Evolutionary conservation across 2,888 invertebrate genomes (phyloP), one percentile per base, ranked within the genome.

Genomic region (Drosophila fulvimacula): DNA sequence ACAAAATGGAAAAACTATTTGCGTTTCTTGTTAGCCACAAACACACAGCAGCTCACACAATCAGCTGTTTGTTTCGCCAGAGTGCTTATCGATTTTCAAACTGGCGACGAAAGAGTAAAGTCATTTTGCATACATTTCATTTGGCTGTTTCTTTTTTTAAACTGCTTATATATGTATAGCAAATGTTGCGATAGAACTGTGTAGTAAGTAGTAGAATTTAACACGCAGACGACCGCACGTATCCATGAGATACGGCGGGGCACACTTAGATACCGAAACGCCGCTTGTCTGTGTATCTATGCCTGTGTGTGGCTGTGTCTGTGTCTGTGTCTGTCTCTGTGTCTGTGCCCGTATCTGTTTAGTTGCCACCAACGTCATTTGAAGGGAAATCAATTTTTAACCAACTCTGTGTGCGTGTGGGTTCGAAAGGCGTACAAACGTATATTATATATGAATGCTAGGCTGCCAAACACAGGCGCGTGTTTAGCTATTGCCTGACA

Each of bases 381-480:
- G 62, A 51, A 77, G 82, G 77, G 77, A 83, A 83, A 83, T 83
- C 82, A 85, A 88, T 83, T 83, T 80, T 75, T 71, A 69, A 64
- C 69, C 68, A 64, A 55, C 67, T 70, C 36, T 61, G 49, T 62
- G 42, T 41, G 32, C 39, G 56, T 53, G 53, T 53, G 57, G 52
- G 67, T 30, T 58, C 65, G 61, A 75, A 73, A 67, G 81, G 82
- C 71, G 59, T 74, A 70, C 49, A 78, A 68, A 71, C 61, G 58
- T 76, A 68, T 55, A 68, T 84, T 77, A 75, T 70, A 64, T 72
- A 64, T 73, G 27, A 7, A 66, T 60, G 65, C 55, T 66, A 44
- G 65, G 53, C 48, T 39, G 32, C 39, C 51, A 56, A 41, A 52
- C 24, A 61, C 21, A 62, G 53, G 21, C 38, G 32, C 62, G 30